phyloP scores from a whole-genome alignment of 2,797 vertebrate species.

The Sphenopsis melanotis region DNA sequence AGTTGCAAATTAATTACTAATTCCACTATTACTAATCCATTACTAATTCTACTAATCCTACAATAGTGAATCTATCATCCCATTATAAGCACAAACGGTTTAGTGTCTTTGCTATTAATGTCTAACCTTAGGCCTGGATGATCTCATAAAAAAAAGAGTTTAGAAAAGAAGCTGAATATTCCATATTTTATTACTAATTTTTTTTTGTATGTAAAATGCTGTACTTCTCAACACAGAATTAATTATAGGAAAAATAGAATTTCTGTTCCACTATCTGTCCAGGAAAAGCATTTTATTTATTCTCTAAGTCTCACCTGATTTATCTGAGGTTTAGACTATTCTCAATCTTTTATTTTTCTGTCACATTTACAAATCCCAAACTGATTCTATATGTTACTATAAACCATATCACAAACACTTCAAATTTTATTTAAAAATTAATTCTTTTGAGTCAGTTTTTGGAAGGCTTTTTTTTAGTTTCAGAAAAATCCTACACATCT shows the following conservation, averaged over 20 bases:
- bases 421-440: not conserved
- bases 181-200: not conserved
- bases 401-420: not conserved
- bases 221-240: not conserved
- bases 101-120: not conserved
- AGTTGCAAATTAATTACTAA: not conserved
- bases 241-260: not conserved
- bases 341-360: not conserved
- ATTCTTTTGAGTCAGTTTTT: not conserved
- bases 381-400: not conserved
- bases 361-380: not conserved
- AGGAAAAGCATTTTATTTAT: not conserved
- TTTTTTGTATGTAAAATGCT: not conserved
- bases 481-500: not conserved
- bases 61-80: not conserved
- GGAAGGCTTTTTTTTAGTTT: not conserved
- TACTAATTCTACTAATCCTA: constrained; percentile 20
- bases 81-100: not conserved
- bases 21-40: not conserved
- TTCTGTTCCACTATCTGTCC: not conserved
- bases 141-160: not conserved
- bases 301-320: not conserved
- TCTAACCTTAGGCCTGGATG: not conserved
- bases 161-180: not conserved
- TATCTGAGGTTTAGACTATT: not conserved